phyloP scores from a whole-genome alignment of 2,888 invertebrate genomes.

The Strigamia crassipes region DNA sequence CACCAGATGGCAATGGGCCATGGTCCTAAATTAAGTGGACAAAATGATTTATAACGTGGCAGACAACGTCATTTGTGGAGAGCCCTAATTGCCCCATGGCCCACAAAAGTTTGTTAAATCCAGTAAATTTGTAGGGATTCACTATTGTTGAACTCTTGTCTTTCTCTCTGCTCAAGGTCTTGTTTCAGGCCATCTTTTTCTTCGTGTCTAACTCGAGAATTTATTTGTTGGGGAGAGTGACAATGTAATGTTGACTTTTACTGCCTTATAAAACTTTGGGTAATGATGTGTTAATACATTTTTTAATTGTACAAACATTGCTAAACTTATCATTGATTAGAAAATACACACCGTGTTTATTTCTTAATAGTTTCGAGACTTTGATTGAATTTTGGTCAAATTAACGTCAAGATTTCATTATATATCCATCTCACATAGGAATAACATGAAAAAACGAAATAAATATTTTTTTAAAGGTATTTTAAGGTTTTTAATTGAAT shows the following conservation, averaged over 20 bases:
- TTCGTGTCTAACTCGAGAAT: not conserved
- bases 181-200: not conserved
- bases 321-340: not conserved
- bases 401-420: not conserved
- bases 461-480: not conserved
- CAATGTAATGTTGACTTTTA: conserved; percentile 10
- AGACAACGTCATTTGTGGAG: conserved; percentile 36
- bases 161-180: conserved; percentile 4
- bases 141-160: not conserved
- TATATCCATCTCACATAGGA: no score
- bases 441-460: no score
- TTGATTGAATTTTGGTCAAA: not conserved
- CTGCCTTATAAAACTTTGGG: not conserved
- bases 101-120: conserved; percentile 32
- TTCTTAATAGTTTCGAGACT: not conserved
- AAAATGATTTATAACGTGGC: conserved; percentile 37
- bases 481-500: not conserved
- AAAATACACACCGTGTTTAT: not conserved
- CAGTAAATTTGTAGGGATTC: conserved; percentile 36
- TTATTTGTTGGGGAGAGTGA: not conserved
- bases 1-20: conserved; percentile 39
- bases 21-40: conserved; percentile 40
- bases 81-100: conserved; percentile 10
- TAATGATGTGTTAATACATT: conserved; percentile 29
- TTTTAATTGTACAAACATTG: conserved; percentile 17